These are phyloP conservation scores for Malurus elegans DNA, from an alignment of 2,113 vertebrate species.

Conservation along the genomic window DNA sequence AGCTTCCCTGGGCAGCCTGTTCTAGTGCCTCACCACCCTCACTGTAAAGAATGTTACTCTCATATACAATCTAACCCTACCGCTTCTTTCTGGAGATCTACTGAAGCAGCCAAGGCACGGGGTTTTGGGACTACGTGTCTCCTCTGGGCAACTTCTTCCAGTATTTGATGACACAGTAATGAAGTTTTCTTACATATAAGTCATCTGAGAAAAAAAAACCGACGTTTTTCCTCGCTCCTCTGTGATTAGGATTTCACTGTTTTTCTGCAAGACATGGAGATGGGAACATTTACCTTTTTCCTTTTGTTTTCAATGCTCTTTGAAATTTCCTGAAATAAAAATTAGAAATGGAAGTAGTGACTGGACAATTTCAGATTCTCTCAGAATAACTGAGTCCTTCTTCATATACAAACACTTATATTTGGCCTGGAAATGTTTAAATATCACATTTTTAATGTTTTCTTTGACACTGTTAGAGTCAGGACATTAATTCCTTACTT, in stretches of 20 bases:
- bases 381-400: not conserved
- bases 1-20: not conserved
- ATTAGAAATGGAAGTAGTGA: not conserved
- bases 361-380: not conserved
- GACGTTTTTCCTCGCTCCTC: not conserved
- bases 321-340: not conserved
- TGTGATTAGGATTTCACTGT: not conserved
- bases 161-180: not conserved
- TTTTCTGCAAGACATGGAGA: not conserved
- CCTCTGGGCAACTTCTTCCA: not conserved
- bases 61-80: rapidly evolving
- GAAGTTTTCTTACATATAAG: not conserved
- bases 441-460: not conserved
- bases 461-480: not conserved
- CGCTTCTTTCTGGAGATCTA: not conserved
- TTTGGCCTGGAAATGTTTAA: not conserved
- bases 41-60: not conserved
- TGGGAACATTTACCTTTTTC: not conserved
- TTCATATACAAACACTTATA: not conserved
- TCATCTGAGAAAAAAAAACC: too few relatives aligned
- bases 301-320: not conserved
- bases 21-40: not conserved
- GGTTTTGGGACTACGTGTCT: rapidly evolving
- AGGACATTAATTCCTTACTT: not conserved
- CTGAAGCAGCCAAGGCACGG: not conserved